phyloP scores from a whole-genome alignment of 2,797 vertebrate genomes.

The Clamator glandarius region DNA sequence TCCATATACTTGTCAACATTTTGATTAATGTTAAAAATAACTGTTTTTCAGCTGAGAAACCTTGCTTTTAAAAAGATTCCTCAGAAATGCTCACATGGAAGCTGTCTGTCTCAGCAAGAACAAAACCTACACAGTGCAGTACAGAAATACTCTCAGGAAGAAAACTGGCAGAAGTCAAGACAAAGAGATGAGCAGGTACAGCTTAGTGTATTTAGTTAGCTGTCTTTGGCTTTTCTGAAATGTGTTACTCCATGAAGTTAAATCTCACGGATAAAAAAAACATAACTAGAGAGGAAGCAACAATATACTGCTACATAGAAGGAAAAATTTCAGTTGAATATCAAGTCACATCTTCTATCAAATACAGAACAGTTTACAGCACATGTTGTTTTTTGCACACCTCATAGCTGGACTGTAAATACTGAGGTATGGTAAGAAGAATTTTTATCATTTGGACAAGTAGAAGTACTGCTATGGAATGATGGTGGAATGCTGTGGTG shows the following conservation, averaged over 20 bases:
- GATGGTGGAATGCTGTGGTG: neutral
- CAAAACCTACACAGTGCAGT: slow-evolving; percentile 74
- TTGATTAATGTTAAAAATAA: neutral
- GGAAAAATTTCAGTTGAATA: neutral
- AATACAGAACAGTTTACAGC: neutral
- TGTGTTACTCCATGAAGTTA: neutral
- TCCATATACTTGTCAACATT: neutral
- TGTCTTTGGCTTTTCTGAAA: neutral
- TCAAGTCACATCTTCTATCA: neutral
- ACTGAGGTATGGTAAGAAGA: neutral
- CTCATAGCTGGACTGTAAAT: neutral
- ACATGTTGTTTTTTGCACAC: neutral
- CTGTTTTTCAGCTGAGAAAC: slow-evolving; percentile 86
- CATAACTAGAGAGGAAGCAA: neutral
- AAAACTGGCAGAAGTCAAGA: slow-evolving; percentile 94
- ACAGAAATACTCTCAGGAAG: slow-evolving; percentile 76
- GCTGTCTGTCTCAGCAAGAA: slow-evolving; percentile 83
- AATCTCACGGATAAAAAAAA: neutral
- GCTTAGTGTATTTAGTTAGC: neutral
- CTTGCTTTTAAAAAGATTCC: slow-evolving; percentile 96
- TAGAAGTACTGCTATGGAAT: neutral
- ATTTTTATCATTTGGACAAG: neutral
- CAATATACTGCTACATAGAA: neutral
- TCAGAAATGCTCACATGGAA: slow-evolving; percentile 84
- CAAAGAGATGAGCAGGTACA: slow-evolving; percentile 92